Evolutionary conservation across 2,797 vertebrate genomes (phyloP).

Genomic region (Petrocephalus sullivani): DNA sequence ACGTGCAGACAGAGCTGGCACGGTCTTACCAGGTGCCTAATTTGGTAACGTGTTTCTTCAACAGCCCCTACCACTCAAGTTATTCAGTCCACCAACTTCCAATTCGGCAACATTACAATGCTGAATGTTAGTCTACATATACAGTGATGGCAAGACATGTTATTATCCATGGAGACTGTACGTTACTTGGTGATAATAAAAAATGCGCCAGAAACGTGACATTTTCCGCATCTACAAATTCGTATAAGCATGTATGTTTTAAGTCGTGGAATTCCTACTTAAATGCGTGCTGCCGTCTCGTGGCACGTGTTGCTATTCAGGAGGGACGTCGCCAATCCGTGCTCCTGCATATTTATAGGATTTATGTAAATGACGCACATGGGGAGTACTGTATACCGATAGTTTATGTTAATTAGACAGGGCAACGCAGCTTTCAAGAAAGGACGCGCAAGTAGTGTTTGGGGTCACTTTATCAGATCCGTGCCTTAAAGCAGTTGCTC

Average conservation of each 20-base stretch:
- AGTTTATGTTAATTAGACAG: conserved; percentile 54
- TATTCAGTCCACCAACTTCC: not conserved
- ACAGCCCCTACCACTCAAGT: not conserved
- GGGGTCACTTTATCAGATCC: conserved; percentile 25
- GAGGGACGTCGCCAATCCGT: not conserved
- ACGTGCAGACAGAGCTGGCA: not conserved
- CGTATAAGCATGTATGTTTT: not conserved
- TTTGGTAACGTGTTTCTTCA: not conserved
- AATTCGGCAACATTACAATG: not conserved
- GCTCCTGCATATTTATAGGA: conserved; percentile 18
- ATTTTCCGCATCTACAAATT: not conserved
- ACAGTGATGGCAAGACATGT: not conserved
- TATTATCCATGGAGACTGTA: not conserved
- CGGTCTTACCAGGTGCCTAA: not conserved
- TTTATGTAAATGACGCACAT: conserved; percentile 22
- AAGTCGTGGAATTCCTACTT: not conserved
- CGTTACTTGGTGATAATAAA: not conserved
- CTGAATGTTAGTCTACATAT: not conserved
- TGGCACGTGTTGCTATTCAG: not conserved
- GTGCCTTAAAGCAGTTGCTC: conserved; percentile 31
- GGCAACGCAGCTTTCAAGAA: conserved; percentile 49
- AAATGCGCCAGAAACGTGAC: not conserved
- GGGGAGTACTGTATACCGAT: conserved; percentile 33
- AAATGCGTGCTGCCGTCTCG: not conserved
- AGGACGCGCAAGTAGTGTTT: conserved; percentile 45